Percentiles rank a stretch among this genome's conserved stretches.
These are phyloP conservation scores for Formica aserva DNA, from an alignment of 2,888 invertebrate genomes.

Conservation along the genomic window DNA sequence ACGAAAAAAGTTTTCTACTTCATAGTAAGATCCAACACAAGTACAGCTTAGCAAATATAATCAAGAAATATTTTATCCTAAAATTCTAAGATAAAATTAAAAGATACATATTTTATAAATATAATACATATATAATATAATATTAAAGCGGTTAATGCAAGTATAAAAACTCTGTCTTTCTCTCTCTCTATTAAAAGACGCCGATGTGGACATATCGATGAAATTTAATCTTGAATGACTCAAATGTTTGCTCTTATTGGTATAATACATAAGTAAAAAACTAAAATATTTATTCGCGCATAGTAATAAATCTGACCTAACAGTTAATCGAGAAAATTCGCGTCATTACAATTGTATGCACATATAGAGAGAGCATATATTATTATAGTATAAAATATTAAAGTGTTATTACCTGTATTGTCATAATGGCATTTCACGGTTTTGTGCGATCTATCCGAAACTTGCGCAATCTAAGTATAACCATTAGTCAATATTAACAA, in stretches of 20 bases:
- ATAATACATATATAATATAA: not conserved
- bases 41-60: not conserved
- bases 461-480: not conserved
- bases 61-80: not conserved
- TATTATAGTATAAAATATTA: not conserved
- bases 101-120: not conserved
- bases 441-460: slow-evolving; percentile 6
- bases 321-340: not conserved
- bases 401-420: not conserved
- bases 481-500: slow-evolving; percentile 28
- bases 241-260: not conserved
- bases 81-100: not conserved
- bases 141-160: not conserved
- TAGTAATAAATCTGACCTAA: slow-evolving; percentile 8
- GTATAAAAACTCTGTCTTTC: not conserved
- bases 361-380: not conserved
- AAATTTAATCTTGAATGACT: not conserved
- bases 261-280: not conserved
- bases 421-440: not conserved
- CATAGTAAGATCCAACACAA: not conserved
- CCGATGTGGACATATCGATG: not conserved
- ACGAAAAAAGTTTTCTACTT: not conserved
- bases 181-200: not conserved
- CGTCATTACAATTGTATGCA: not conserved
- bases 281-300: not conserved